Percentiles rank a stretch among this genome's conserved stretches.
phyloP scores from a whole-genome alignment of 2,113 vertebrate genomes.

The Chlorodrepanis virens region DNA sequence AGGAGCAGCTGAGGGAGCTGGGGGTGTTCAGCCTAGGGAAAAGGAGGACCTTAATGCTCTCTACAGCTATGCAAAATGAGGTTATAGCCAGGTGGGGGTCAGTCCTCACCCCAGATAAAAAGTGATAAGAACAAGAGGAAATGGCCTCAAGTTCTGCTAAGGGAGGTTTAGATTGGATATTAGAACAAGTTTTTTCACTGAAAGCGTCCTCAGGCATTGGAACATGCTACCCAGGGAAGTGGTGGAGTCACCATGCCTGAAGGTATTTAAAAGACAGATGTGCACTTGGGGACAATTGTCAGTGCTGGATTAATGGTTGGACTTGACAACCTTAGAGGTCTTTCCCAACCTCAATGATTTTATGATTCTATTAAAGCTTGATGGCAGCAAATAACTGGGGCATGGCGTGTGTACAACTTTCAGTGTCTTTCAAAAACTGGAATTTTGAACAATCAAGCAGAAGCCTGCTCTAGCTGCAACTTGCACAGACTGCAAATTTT shows the following conservation, averaged over 20 bases:
- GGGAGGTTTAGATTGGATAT: background rate
- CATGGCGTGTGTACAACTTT: rapidly evolving
- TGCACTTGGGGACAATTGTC: background rate
- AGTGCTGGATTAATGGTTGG: background rate
- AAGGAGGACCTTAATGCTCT: background rate
- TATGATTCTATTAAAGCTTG: background rate
- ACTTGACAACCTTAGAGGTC: rapidly evolving
- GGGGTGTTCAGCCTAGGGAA: rapidly evolving
- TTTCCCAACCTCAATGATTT: background rate
- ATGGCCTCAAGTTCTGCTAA: background rate
- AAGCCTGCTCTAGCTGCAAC: background rate
- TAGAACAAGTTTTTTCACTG: background rate
- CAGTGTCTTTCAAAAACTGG: background rate
- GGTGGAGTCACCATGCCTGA: background rate
- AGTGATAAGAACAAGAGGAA: background rate
- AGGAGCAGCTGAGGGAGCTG: background rate
- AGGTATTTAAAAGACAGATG: background rate
- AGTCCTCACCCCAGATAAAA: background rate
- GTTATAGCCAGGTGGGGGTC: background rate
- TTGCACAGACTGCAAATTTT: background rate
- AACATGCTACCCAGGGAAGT: background rate
- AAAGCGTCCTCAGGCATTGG: background rate
- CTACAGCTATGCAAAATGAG: background rate
- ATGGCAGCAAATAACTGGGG: background rate
- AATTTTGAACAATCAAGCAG: background rate